Percentiles rank a stretch among this genome's conserved stretches.
phyloP scores from a whole-genome alignment of 2,888 invertebrate genomes.

The Coenonympha arcania region DNA sequence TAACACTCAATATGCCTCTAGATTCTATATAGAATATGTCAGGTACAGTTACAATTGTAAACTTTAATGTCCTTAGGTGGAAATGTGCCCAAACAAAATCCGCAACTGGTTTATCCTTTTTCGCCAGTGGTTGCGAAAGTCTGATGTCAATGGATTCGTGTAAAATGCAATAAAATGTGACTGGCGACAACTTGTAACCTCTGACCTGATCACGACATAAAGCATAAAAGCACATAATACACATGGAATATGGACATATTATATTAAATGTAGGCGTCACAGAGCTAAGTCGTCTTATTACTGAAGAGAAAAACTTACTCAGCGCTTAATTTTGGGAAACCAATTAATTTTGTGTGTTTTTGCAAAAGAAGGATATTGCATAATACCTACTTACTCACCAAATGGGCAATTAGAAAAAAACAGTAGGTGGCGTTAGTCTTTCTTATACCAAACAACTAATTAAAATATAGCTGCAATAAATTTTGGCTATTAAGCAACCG shows the following conservation, averaged over 20 bases:
- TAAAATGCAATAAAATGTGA: not conserved
- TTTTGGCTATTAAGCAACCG: conserved; percentile 10
- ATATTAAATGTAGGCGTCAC: no score
- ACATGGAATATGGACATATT: no score
- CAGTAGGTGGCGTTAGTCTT: not conserved
- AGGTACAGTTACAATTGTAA: not conserved
- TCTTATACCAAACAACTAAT: not conserved
- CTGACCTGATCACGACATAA: not conserved
- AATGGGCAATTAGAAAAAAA: not conserved
- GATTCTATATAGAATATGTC: not conserved
- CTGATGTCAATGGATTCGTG: not conserved
- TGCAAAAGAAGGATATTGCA: not conserved
- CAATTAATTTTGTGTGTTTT: no score
- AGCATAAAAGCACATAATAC: no score
- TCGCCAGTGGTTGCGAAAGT: not conserved
- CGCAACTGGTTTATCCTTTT: not conserved
- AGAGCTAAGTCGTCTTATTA: no score
- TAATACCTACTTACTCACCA: not conserved
- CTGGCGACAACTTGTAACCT: not conserved
- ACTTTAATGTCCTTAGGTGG: not conserved
- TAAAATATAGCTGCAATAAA: not conserved
- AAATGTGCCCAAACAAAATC: not conserved
- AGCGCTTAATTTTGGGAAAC: no score
- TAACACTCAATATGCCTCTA: not conserved
- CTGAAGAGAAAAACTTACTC: no score